Evolutionary conservation across 2,113 vertebrate species (phyloP).

Genomic region (Semicossyphus pulcher): DNA sequence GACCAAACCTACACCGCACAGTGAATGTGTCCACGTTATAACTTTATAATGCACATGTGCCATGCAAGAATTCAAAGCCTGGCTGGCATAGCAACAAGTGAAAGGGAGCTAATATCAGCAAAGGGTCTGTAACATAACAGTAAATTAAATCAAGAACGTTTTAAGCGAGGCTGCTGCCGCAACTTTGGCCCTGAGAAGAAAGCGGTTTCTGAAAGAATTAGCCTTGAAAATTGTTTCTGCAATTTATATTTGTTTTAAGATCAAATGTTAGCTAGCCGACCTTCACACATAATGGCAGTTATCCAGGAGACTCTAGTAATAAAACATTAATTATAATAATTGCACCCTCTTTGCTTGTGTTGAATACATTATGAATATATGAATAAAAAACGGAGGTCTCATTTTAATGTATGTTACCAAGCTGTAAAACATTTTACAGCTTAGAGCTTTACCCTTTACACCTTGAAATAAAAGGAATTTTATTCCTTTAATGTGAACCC

Average conservation of each 20-base stretch:
- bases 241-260: neutral
- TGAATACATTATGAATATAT: neutral
- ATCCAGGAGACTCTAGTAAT: neutral
- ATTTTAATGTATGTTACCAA: neutral
- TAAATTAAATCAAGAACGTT: neutral
- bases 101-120: neutral
- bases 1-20: too few species aligned
- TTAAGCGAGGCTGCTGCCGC: neutral
- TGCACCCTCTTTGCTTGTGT: neutral
- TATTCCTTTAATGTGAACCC: too few species aligned
- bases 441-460: too few species aligned
- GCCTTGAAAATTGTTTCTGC: neutral
- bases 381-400: neutral
- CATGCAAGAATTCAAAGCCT: neutral
- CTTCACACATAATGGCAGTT: neutral
- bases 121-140: neutral
- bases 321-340: neutral
- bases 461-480: neutral
- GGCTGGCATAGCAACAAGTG: neutral
- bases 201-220: neutral
- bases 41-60: too few species aligned
- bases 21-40: too few species aligned
- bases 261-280: neutral
- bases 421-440: too few species aligned
- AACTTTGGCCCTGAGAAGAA: neutral